phyloP scores from a whole-genome alignment of 2,113 vertebrate species.

The Salvator merianae region DNA sequence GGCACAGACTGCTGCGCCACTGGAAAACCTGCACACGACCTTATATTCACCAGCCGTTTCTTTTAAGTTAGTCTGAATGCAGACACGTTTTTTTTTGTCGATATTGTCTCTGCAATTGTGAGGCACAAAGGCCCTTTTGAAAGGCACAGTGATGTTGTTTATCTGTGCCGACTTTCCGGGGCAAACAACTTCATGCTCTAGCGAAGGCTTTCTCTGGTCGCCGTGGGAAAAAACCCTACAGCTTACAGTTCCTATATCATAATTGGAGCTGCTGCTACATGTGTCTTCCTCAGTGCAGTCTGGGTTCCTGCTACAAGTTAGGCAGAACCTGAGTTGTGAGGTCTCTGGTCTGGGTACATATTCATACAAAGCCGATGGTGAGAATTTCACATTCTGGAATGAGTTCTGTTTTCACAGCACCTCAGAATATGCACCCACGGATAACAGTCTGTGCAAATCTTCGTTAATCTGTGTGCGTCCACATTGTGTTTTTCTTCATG shows the following conservation, averaged over 20 bases:
- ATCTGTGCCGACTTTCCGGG: background rate
- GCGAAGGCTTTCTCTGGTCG: background rate
- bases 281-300: background rate
- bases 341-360: background rate
- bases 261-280: too few species aligned
- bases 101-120: too few species aligned
- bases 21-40: background rate
- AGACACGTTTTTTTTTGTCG: background rate
- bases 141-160: background rate
- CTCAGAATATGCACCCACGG: background rate
- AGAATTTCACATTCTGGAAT: background rate
- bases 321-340: too few species aligned
- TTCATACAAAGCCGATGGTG: background rate
- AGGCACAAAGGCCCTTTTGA: too few species aligned
- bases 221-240: background rate
- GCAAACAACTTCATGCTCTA: background rate
- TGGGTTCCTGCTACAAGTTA: background rate
- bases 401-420: background rate
- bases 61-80: background rate
- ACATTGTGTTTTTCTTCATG: background rate
- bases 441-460: background rate
- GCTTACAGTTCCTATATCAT: background rate
- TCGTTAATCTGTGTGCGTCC: background rate
- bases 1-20: background rate
- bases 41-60: background rate